Base-by-base conservation (phyloP, 2,797 vertebrate species). In the Xenentodon cancila region DNA sequence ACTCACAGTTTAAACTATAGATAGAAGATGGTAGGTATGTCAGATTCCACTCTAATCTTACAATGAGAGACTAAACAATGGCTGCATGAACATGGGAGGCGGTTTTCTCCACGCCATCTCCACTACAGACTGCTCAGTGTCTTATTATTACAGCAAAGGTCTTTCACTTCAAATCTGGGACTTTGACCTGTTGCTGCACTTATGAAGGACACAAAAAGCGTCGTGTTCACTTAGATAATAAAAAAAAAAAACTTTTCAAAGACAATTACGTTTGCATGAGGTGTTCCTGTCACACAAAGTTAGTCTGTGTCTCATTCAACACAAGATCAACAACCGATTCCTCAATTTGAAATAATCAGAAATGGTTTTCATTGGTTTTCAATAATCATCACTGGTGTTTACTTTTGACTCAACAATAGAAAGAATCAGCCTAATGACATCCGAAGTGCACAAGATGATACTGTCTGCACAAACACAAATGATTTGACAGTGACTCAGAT, bases 1-100 rank as follows among this genome's bases (percentile, higher is more conserved):
- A 50, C 52, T 34, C 50, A 37, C 17, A 71, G 50, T 64, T 9
- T 64, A 71, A 80, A 70, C 63, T 17, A 55, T 45, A 75, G 54
- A 17, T 30, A 59, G 64, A 68, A 59, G 15, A 58, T 53, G 44
- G 40, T 64, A n/a, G 5, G 16, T 51, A 15, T 20, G 20, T 40
- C 37, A 15, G 20, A 21, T 58, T 37, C 25, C 16, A n/a, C 20
- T 55, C 45, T 44, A 34, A 53, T 40, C 27, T 20, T 19, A 69
- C 9, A 40, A 54, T 46, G 58, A 40, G 5, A 50, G 16, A 40
- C 4, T 9, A 4, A 60, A 52, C 22, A 42, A 49, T 59, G 49
- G 32, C 37, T 75, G 19, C 11, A 34, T 44, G 52, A 59, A 40
- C 49, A 30, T 4, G 2, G 18, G 43, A 40, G 3, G 15, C 9